Percentiles rank a stretch among this genome's conserved stretches.
phyloP scores from a whole-genome alignment of 2,888 invertebrate species.

The Hartigia nigra region DNA sequence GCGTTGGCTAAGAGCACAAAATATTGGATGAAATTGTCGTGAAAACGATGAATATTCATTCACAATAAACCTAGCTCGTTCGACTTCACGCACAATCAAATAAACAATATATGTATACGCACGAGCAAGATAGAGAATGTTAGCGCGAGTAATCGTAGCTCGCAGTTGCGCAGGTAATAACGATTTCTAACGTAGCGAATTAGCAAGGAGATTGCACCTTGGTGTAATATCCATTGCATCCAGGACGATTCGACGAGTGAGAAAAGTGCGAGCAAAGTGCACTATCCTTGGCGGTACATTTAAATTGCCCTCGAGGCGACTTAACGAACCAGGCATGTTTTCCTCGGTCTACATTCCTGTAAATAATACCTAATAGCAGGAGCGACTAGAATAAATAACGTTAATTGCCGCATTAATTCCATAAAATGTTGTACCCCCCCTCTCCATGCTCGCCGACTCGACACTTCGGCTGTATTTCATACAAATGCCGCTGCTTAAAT shows the following conservation, averaged over 20 bases:
- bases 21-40: not conserved
- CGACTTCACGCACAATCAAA: not conserved
- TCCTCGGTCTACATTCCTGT: constrained; percentile 11
- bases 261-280: not conserved
- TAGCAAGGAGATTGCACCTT: not conserved
- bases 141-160: not conserved
- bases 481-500: constrained; percentile 22
- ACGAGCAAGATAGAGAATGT: not conserved
- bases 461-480: constrained; percentile 23
- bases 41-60: not conserved
- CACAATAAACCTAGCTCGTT: not conserved
- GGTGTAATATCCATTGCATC: not conserved
- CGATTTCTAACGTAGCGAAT: not conserved
- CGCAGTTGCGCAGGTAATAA: not conserved
- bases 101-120: not conserved
- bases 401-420: constrained; percentile 22
- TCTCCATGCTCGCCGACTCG: constrained; percentile 9
- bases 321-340: constrained; percentile 10
- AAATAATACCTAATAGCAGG: constrained; percentile 21
- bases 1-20: not conserved
- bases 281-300: not conserved
- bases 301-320: not conserved
- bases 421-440: constrained; percentile 1
- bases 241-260: not conserved
- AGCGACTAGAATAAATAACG: constrained; percentile 22